Percentiles rank a stretch among this genome's conserved stretches.
Conservation (phyloP, 2,888 invertebrate genomes). For the Ecliptopera silaceata region DNA sequence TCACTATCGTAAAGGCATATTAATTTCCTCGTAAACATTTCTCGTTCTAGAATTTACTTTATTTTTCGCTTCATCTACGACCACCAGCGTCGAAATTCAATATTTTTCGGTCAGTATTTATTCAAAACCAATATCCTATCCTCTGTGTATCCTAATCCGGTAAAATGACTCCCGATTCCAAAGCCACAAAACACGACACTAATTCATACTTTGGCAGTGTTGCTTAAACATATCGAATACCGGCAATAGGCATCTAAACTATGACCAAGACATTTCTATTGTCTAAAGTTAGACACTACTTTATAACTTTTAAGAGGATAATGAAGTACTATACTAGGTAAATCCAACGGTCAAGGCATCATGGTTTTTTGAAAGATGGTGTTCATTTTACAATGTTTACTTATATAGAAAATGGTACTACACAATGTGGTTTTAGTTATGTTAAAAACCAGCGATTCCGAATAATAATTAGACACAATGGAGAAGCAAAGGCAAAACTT, state of each 20-base stretch:
- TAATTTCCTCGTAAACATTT: too few relatives aligned
- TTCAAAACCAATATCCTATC: neutral
- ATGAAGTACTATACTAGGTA: neutral
- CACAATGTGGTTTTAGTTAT: neutral
- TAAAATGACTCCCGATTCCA: neutral
- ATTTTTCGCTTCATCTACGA: too few relatives aligned
- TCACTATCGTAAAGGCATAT: too few relatives aligned
- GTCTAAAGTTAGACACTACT: neutral
- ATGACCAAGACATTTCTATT: neutral
- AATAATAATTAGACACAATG: too few relatives aligned
- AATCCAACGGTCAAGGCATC: slow-evolving; percentile 21
- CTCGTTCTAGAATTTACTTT: too few relatives aligned
- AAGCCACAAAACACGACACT: slow-evolving; percentile 14
- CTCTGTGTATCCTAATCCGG: neutral
- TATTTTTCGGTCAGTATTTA: slow-evolving; percentile 1
- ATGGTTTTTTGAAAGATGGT: slow-evolving; percentile 10
- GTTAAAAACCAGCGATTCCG: neutral
- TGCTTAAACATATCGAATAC: slow-evolving; percentile 16
- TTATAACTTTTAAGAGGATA: neutral
- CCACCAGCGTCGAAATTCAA: neutral
- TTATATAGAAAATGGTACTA: neutral
- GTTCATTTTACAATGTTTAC: neutral
- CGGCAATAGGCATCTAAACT: slow-evolving; percentile 5
- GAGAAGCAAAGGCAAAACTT: too few relatives aligned
- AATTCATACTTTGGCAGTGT: slow-evolving; percentile 27